Percentiles rank a stretch among this genome's conserved stretches.
Evolutionary conservation across 2,113 vertebrate genomes (phyloP).

Genomic region (Nothoprocta pentlandii): DNA sequence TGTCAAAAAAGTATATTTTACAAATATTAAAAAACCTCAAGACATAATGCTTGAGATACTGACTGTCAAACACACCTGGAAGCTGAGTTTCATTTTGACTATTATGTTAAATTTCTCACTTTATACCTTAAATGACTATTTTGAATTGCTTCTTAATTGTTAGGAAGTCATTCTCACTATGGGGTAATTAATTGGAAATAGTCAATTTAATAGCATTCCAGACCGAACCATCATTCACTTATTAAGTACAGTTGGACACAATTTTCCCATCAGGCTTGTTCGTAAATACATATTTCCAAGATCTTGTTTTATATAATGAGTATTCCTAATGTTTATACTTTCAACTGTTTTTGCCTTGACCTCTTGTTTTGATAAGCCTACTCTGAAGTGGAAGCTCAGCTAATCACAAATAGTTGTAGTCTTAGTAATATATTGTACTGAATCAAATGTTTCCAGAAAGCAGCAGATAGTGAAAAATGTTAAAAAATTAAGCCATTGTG

Average conservation of each 20-base stretch:
- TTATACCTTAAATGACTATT: background rate
- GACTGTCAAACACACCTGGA: background rate
- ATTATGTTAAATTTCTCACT: background rate
- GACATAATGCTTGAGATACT: background rate
- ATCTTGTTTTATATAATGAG: background rate
- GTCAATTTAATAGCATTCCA: background rate
- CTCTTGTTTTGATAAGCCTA: background rate
- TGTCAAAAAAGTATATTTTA: background rate
- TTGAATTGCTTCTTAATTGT: background rate
- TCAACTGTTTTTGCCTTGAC: background rate
- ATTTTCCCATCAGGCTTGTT: background rate
- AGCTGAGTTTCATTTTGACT: background rate
- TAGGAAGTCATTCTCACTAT: background rate
- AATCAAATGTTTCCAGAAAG: slow-evolving; percentile 32
- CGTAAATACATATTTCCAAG: background rate
- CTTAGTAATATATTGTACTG: background rate
- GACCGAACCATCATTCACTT: background rate
- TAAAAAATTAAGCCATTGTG: background rate
- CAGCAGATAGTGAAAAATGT: background rate
- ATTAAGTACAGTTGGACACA: background rate
- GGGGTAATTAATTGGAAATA: background rate
- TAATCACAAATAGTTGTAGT: background rate
- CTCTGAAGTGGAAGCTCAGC: background rate
- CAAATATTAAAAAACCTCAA: background rate
- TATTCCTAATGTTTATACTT: background rate